Evolutionary conservation across 2,113 vertebrate species (phyloP).

Genomic region (Rhineura floridana): DNA sequence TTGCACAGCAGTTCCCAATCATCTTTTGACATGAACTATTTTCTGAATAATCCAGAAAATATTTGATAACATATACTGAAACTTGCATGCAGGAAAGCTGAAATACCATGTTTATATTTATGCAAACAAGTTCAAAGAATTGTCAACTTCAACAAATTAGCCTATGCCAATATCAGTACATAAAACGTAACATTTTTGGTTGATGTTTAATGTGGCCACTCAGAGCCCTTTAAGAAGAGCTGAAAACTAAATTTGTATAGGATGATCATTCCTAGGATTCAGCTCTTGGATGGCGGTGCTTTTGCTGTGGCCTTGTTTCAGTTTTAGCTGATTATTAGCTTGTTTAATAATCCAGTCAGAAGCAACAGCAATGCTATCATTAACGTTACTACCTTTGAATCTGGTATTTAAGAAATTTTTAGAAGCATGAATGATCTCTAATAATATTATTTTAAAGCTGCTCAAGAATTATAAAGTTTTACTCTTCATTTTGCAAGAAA

Average conservation of each 20-base stretch:
- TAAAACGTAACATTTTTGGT: neutral
- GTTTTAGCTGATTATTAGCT: too few species aligned
- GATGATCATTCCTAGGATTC: too few species aligned
- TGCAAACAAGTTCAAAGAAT: neutral
- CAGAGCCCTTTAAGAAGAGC: too few species aligned
- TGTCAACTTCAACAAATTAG: conserved; percentile 31
- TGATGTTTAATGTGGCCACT: too few species aligned
- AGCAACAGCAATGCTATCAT: neutral
- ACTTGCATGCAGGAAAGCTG: neutral
- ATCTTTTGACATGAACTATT: too few species aligned
- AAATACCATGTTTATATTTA: conserved; percentile 10
- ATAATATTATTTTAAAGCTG: neutral
- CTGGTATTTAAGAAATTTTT: neutral
- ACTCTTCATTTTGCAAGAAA: neutral
- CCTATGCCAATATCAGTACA: conserved; percentile 1
- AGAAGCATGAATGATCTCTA: neutral
- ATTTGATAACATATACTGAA: too few species aligned
- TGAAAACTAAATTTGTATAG: too few species aligned
- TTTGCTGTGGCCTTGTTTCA: too few species aligned
- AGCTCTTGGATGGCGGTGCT: too few species aligned
- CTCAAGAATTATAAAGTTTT: neutral
- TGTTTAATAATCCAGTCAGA: neutral
- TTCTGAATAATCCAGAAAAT: too few species aligned
- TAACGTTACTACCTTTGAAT: neutral
- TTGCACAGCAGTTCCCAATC: too few species aligned